Evolutionary conservation across 2,888 invertebrate species (phyloP), one percentile per base, ranked within the genome.

Genomic region (Drosophila kuntzei): DNA sequence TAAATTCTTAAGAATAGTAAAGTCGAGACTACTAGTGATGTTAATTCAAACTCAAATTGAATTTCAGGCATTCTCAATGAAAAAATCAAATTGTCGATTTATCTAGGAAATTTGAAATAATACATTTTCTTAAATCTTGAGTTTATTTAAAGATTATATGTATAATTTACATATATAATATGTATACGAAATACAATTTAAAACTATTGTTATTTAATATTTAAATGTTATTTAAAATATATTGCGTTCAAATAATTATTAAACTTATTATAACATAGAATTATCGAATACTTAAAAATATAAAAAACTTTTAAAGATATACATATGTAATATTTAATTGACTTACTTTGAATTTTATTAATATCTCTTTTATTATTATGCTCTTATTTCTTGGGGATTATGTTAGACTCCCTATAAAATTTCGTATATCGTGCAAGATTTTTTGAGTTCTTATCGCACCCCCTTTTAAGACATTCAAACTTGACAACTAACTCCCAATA

Each of bases 401-500:
- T 36, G 36, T 11, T 14, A 25, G 5, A 25, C 8, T 25, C 12
- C 4, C n/a, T 8, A 34, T 49, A 34, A 22, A 34, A 14, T n/a
- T 20, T 50, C 5, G 6, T 6, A 22, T 50, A 50, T 50, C n/a
- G 49, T 49, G 14, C n/a, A 5, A 51, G 41, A 54, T 69, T 49
- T 49, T 22, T n/a, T 6, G 12, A n/a, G 29, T 50, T 65, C 62
- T 59, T 62, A 59, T 66, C 59, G 53, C 43, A 44, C 14, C 22
- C 46, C 53, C 61, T 59, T 71, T 71, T 41, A 37, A 59, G 36
- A 36, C 16, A 41, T 64, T 58, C 61, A 57, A 75, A 59, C 61
- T 71, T 34, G 16, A 62, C 36, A 66, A 51, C 60, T 37, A 71
- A 67, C 74, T 55, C 39, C 51, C 59, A 47, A 78, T 73, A 67